phyloP scores from a whole-genome alignment of 2,888 invertebrate species.

The Microchrysa polita region DNA sequence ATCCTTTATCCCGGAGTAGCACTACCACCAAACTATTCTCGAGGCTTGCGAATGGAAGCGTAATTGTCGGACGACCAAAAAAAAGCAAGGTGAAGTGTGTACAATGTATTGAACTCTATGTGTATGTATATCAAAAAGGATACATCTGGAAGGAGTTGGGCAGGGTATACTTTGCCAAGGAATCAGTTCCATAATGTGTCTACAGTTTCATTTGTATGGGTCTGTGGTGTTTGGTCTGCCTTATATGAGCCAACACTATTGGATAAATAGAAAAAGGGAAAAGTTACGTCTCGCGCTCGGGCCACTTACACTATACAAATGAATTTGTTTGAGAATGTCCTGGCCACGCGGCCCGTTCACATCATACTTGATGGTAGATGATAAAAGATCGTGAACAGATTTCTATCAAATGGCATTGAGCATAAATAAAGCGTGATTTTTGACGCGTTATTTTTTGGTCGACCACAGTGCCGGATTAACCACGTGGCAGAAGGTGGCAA shows the following conservation, averaged over 20 bases:
- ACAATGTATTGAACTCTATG: too few species aligned
- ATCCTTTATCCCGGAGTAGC: neutral
- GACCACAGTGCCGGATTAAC: too few species aligned
- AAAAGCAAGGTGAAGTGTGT: too few species aligned
- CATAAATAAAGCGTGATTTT: too few species aligned
- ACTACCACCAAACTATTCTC: neutral
- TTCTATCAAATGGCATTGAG: too few species aligned
- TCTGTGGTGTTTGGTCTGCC: neutral
- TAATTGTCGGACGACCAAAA: too few species aligned
- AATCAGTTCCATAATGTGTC: conserved; percentile 32
- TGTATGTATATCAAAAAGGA: neutral
- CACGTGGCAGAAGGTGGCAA: too few species aligned
- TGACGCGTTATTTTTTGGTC: too few species aligned
- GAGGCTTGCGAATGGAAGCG: too few species aligned
- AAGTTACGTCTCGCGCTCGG: too few species aligned
- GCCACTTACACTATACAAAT: conserved; percentile 34
- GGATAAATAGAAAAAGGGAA: conserved; percentile 35
- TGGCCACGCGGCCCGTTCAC: conserved; percentile 38
- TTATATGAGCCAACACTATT: conserved; percentile 17
- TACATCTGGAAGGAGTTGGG: conserved; percentile 5
- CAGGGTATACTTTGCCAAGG: conserved; percentile 19
- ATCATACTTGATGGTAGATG: conserved; percentile 53
- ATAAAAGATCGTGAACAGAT: too few species aligned
- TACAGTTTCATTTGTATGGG: conserved; percentile 8
- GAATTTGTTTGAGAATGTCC: conserved; percentile 36